Evolutionary conservation across 2,113 vertebrate genomes (phyloP).

Genomic region (Macaca fascicularis): T2T-MFA8v1.1 NC_088381.1:163723501-163724000

Average conservation of each 20-base stretch:
- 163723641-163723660: accelerated
- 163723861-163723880: not conserved
- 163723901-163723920: accelerated
- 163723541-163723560: not conserved
- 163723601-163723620: not conserved
- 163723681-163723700: not conserved
- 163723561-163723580: accelerated
- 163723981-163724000: too few relatives aligned
- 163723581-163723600: not conserved
- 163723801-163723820: accelerated
- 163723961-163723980: not conserved
- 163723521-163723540: not conserved
- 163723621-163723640: accelerated
- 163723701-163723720: too few relatives aligned
- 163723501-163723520: not conserved
- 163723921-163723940: not conserved
- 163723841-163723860: accelerated
- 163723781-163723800: not conserved
- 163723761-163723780: not conserved
- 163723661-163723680: too few relatives aligned
- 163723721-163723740: accelerated
- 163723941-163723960: accelerated
- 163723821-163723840: not conserved
- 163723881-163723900: not conserved
- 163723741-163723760: not conserved